These are phyloP conservation scores for Glossophaga mutica DNA, from an alignment of 2,797 vertebrate species.

Conservation along the genomic window DNA sequence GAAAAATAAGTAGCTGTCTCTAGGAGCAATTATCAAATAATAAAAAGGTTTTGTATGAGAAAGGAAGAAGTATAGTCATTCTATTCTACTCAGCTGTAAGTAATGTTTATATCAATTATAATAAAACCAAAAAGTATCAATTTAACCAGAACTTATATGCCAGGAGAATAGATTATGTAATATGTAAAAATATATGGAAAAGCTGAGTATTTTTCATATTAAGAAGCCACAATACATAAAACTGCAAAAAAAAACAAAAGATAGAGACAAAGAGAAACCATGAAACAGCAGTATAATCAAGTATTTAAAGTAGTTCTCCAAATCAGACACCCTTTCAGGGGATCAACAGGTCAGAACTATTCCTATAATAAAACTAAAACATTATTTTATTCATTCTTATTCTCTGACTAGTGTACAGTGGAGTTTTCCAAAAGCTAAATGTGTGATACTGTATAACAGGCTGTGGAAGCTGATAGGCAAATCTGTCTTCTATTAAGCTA, in stretches of 20 bases:
- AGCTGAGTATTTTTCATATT: neutral
- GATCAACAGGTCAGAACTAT: neutral
- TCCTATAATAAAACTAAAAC: neutral
- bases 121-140: neutral
- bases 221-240: neutral
- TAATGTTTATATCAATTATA: neutral
- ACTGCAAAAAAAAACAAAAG: neutral
- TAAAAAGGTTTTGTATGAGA: neutral
- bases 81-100: neutral
- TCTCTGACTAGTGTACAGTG: neutral
- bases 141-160: neutral
- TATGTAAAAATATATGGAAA: neutral
- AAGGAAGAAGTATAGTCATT: neutral
- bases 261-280: neutral
- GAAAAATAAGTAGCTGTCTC: neutral
- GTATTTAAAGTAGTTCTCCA: neutral
- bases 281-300: neutral
- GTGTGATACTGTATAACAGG: neutral
- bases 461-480: neutral
- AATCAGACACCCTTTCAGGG: neutral
- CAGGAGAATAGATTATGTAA: neutral
- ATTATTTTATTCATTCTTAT: neutral
- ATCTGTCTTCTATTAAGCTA: neutral
- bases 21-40: constrained; percentile 30
- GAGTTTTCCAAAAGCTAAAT: neutral